A percentile compares a stretch with the other conserved stretches of the same genome.
Conservation (phyloP, 1,140 invertebrate species). For the Drosophila parabipectinata region DNA sequence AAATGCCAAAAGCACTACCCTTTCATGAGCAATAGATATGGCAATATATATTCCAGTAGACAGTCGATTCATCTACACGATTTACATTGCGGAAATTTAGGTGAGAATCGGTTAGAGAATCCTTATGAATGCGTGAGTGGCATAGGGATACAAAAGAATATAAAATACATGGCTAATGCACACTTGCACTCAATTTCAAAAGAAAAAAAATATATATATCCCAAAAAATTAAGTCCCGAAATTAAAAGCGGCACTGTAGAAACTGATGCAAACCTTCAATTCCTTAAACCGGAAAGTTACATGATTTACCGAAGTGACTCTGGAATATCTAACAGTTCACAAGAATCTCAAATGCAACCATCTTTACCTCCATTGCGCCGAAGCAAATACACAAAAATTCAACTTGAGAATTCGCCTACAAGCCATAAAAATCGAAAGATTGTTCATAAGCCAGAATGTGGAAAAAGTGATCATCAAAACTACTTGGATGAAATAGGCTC, state of each 20-base stretch:
- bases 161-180: too few species aligned
- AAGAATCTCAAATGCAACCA: conserved; percentile 58
- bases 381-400: not conserved
- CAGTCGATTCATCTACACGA: too few species aligned
- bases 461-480: too few species aligned
- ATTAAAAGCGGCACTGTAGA: conserved; percentile 7
- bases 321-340: conserved; percentile 83
- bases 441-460: too few species aligned
- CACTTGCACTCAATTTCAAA: too few species aligned
- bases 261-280: conserved; percentile 53
- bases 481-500: too few species aligned
- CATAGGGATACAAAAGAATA: too few species aligned
- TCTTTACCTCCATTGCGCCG: conserved; percentile 8
- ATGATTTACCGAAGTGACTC: conserved; percentile 83
- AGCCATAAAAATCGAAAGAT: not conserved
- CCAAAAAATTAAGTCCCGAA: conserved; percentile 35
- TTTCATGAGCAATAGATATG: conserved; percentile 71
- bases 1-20: conserved; percentile 80
- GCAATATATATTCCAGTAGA: conserved; percentile 8
- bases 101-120: too few species aligned
- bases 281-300: conserved; percentile 74
- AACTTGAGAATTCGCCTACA: not conserved
- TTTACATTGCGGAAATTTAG: too few species aligned
- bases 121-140: too few species aligned
- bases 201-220: not conserved